Conservation (phyloP, 1,140 invertebrate species). For the Penaeus indicus region DNA sequence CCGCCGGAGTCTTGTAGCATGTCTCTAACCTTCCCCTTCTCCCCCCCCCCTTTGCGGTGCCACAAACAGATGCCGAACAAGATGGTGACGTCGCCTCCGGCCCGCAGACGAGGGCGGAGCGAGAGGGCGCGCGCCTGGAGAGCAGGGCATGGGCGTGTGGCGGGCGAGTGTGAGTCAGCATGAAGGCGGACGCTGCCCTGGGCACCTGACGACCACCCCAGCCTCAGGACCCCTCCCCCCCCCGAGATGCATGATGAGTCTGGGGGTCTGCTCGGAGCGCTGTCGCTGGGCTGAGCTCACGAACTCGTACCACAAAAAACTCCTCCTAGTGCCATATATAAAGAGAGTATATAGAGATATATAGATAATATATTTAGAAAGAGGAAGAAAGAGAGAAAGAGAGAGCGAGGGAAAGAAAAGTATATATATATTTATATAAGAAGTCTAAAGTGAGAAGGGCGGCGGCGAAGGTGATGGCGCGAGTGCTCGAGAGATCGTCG, state of each 20-base stretch:
- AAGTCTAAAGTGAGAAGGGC: conserved; percentile 2
- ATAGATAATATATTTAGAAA: conserved; percentile 45
- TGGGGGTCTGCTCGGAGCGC: conserved; percentile 33
- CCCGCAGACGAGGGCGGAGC: too few species aligned
- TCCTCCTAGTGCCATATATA: conserved; percentile 49
- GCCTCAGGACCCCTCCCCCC: not conserved
- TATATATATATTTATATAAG: conserved; percentile 34
- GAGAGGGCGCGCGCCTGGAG: too few species aligned
- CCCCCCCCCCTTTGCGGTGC: too few species aligned
- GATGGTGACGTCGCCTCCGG: too few species aligned
- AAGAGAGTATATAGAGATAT: conserved; percentile 43
- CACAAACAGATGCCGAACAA: too few species aligned
- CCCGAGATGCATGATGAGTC: conserved; percentile 55
- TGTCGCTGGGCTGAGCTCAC: conserved; percentile 6
- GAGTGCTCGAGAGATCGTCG: conserved; percentile 21
- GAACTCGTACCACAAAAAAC: conserved; percentile 26
- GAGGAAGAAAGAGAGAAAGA: too few species aligned
- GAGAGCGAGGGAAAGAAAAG: not conserved
- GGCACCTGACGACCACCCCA: not conserved
- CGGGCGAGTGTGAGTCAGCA: not conserved
- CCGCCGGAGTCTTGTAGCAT: too few species aligned
- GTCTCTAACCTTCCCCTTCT: too few species aligned
- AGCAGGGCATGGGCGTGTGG: too few species aligned
- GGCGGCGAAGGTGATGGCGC: conserved; percentile 42
- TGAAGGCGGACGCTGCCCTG: not conserved